Evolutionary conservation across 2,888 invertebrate genomes (phyloP).

Genomic region (Calameuta idolon): DNA sequence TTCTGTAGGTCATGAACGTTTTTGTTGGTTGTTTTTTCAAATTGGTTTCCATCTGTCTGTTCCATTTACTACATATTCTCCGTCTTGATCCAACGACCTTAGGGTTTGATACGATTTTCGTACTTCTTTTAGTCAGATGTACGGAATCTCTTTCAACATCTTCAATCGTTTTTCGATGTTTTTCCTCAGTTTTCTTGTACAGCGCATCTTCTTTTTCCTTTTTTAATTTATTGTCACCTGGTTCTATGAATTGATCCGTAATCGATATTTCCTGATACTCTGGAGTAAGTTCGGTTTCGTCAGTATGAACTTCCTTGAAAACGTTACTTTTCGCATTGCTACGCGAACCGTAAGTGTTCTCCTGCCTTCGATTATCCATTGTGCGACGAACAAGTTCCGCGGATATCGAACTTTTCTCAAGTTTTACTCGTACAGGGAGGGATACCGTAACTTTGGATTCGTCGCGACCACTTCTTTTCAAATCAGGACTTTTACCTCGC

Average conservation of each 20-base stretch:
- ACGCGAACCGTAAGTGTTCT: background rate
- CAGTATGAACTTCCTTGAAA: background rate
- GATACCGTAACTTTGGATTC: constrained; percentile 8
- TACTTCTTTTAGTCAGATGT: background rate
- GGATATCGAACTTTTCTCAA: constrained; percentile 20
- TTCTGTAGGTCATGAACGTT: background rate
- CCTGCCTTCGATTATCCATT: constrained; percentile 13
- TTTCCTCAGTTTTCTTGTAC: background rate
- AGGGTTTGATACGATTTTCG: background rate
- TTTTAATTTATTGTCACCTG: constrained; percentile 5
- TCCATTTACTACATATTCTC: background rate
- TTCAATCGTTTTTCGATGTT: background rate
- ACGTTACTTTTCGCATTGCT: background rate
- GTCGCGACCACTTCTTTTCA: background rate
- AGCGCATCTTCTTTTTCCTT: background rate
- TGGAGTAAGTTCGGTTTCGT: background rate
- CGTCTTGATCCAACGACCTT: background rate
- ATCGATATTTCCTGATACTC: background rate
- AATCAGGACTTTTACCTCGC: background rate
- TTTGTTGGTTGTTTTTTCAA: background rate
- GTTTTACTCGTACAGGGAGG: background rate
- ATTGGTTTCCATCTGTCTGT: background rate
- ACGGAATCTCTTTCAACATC: background rate
- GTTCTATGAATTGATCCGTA: background rate
- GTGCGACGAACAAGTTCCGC: constrained; percentile 29